Evolutionary conservation across 2,888 invertebrate genomes (phyloP).

Genomic region (Chrysomela aeneicollis): DNA sequence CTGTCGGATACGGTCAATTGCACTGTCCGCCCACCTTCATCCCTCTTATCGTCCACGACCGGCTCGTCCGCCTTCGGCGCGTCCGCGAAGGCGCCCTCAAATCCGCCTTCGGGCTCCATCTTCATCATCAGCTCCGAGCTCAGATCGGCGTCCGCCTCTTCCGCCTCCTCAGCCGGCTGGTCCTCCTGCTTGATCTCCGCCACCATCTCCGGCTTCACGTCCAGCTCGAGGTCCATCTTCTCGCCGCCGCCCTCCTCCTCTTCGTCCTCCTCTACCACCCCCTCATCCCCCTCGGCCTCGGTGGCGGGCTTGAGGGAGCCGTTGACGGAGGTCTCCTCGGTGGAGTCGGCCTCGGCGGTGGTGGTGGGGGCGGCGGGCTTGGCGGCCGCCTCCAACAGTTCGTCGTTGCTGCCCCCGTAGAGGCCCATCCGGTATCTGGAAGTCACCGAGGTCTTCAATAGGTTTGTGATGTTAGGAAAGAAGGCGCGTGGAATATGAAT

Average conservation of each 20-base stretch:
- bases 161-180: slow-evolving; percentile 33
- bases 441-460: not conserved
- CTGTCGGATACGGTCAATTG: no score
- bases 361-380: slow-evolving; percentile 46
- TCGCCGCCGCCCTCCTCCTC: slow-evolving; percentile 34
- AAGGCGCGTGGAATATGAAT: no score
- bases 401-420: slow-evolving; percentile 57
- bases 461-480: no score
- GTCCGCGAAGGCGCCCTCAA: slow-evolving; percentile 36
- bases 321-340: slow-evolving; percentile 45
- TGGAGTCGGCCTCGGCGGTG: slow-evolving; percentile 51
- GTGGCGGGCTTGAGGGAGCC: slow-evolving; percentile 35
- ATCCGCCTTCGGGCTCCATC: slow-evolving; percentile 42
- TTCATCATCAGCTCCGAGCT: slow-evolving; percentile 34
- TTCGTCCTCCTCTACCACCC: slow-evolving; percentile 26
- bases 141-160: slow-evolving; percentile 20
- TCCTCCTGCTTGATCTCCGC: slow-evolving; percentile 36
- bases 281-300: slow-evolving; percentile 28
- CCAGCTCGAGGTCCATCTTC: slow-evolving; percentile 40
- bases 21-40: slow-evolving; percentile 23
- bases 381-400: slow-evolving; percentile 42
- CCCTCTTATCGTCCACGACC: slow-evolving; percentile 34
- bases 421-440: slow-evolving; percentile 53
- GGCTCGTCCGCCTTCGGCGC: slow-evolving; percentile 33
- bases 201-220: slow-evolving; percentile 35